A percentile compares a stretch with the other conserved stretches of the same genome.
These are phyloP conservation scores for Atlantisia rogersi DNA, from an alignment of 2,113 vertebrate genomes.

Conservation along the genomic window DNA sequence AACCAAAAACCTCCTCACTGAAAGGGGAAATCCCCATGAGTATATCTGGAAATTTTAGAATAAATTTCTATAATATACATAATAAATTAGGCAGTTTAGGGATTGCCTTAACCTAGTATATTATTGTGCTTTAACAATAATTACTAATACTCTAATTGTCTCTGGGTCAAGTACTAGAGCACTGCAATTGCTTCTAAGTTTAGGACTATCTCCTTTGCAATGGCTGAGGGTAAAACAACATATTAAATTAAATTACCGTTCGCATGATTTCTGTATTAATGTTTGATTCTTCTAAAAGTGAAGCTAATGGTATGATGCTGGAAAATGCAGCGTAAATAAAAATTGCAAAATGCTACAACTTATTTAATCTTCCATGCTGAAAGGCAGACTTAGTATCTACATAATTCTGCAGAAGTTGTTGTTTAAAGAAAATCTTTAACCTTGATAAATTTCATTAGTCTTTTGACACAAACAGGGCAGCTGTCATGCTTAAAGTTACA, in stretches of 20 bases:
- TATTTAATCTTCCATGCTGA: background rate
- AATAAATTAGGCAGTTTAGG: background rate
- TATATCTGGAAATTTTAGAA: background rate
- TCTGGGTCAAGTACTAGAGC: background rate
- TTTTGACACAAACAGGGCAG: background rate
- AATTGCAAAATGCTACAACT: background rate
- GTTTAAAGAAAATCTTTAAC: background rate
- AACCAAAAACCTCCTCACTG: background rate
- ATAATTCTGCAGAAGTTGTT: background rate
- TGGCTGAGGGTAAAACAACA: background rate
- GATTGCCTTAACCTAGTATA: background rate
- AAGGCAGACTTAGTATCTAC: background rate
- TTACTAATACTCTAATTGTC: background rate
- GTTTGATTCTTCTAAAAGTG: background rate
- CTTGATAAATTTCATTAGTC: background rate
- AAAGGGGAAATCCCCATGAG: background rate
- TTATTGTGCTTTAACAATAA: background rate
- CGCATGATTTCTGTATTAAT: background rate
- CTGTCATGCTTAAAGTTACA: background rate
- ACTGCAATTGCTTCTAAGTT: background rate
- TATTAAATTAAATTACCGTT: background rate
- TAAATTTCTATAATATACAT: background rate
- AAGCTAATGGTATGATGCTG: background rate
- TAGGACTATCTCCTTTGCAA: background rate
- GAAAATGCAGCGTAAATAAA: background rate